Base-by-base conservation (phyloP, 2,113 vertebrate species). In the Notothenia coriiceps region DNA sequence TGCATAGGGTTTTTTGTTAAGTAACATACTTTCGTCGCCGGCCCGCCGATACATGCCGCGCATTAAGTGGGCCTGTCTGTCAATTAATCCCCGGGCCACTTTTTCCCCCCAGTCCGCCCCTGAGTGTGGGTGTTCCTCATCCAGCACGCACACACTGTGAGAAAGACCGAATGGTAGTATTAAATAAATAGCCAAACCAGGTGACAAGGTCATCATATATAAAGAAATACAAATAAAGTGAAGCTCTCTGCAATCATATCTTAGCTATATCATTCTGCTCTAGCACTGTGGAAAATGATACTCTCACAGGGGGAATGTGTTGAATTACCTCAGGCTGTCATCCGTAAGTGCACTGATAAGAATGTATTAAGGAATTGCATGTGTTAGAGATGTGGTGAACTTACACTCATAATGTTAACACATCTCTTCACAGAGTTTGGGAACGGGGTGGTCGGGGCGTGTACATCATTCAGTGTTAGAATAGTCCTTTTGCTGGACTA, bases 241-340 rank as follows among this genome's bases (percentile, higher is more conserved):
- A 70, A 59, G 50, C 60, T 51, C 57, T 66, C 40, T 70, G 70
- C 67, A 73, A n/a, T 71, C 40, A 55, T 86, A 76, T 84, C 85
- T 82, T 29, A 56, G 70, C 77, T 65, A 60, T 22, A 88, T 88
- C 78, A 47, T 35, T 82, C 22, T 64, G 84, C 71, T 85, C 79
- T 78, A 83, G 73, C 35, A 7, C 77, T 55, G 60, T 77, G 78
- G 70, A 82, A 84, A 87, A 76, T 78, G 46, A 81, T 83, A 79
- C 78, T 85, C 83, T 80, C 60, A 54, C 46, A 80, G 74, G 80
- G 66, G 46, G 35, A 73, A 70, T 77, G 76, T 77, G 79, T 79
- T 73, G 57, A 76, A 87, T 89, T 86, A 83, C 83, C 77, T 74
- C 54, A 35, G 76, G 73, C 85, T 71, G 71, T 79, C 80, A 72